Evolutionary conservation across 2,888 invertebrate species (phyloP).

Genomic region (Allolobophora icterica): DNA sequence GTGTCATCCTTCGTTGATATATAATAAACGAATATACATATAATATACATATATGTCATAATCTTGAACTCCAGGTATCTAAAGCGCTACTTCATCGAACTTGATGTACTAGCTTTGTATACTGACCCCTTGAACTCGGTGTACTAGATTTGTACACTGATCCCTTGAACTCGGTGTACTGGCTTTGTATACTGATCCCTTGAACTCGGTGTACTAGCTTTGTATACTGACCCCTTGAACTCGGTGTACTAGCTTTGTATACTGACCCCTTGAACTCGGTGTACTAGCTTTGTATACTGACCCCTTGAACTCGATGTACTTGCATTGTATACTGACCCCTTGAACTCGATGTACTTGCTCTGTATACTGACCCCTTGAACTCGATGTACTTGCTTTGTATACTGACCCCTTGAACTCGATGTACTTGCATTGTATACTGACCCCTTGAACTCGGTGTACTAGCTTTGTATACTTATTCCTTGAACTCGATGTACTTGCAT

Average conservation of each 20-base stretch:
- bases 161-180: neutral
- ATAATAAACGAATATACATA: no score
- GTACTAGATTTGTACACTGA: no score
- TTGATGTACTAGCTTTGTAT: neutral
- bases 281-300: no score
- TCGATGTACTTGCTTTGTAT: neutral
- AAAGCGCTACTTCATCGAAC: no score
- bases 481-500: slow-evolving; percentile 65
- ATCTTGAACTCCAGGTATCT: no score
- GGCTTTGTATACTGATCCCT: slow-evolving; percentile 58
- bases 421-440: no score
- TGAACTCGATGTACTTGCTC: slow-evolving; percentile 66
- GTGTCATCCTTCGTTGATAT: no score
- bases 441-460: neutral
- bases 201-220: slow-evolving; percentile 66
- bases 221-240: no score
- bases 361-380: no score
- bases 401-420: slow-evolving; percentile 66
- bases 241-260: neutral
- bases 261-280: slow-evolving; percentile 66
- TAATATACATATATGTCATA: no score
- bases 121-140: slow-evolving; percentile 66
- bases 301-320: neutral
- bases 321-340: slow-evolving; percentile 58
- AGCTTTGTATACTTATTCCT: slow-evolving; percentile 58